A percentile compares a stretch with the other conserved stretches of the same genome.
Evolutionary conservation across 2,888 invertebrate species (phyloP).

Genomic region (Pharmacophagus antenor): DNA sequence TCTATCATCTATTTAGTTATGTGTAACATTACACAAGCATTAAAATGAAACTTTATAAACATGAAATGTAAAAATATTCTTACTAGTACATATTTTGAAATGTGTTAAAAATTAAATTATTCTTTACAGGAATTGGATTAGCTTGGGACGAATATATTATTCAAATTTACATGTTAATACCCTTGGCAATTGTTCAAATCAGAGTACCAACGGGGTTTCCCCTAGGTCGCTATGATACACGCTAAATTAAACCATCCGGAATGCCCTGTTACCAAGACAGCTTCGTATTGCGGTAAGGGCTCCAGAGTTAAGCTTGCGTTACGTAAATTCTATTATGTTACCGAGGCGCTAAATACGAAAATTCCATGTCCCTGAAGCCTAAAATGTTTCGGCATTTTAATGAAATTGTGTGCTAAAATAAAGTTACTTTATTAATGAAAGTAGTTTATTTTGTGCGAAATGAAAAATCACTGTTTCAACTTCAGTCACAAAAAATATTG

Average conservation of each 20-base stretch:
- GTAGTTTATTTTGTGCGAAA: slow-evolving; percentile 9
- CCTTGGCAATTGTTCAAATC: slow-evolving; percentile 64
- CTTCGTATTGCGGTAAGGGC: slow-evolving; percentile 15
- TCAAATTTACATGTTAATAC: slow-evolving; percentile 61
- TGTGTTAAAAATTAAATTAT: no score
- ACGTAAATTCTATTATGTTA: slow-evolving; percentile 21
- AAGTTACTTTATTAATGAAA: slow-evolving; percentile 26
- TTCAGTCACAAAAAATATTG: slow-evolving; percentile 7
- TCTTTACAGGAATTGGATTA: not conserved
- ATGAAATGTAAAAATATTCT: no score
- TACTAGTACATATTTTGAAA: no score
- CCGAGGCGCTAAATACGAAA: slow-evolving; percentile 14
- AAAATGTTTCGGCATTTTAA: slow-evolving; percentile 17
- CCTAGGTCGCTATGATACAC: slow-evolving; percentile 49
- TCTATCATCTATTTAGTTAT: not conserved
- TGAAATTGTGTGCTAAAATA: slow-evolving; percentile 10
- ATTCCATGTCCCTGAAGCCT: slow-evolving; percentile 15
- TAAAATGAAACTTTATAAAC: no score
- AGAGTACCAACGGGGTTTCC: slow-evolving; percentile 51
- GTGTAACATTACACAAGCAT: no score
- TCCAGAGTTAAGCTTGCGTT: slow-evolving; percentile 4
- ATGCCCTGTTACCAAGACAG: slow-evolving; percentile 46
- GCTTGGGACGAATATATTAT: slow-evolving; percentile 7
- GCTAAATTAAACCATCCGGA: slow-evolving; percentile 57
- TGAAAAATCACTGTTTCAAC: slow-evolving; percentile 13